A percentile compares a stretch with the other conserved stretches of the same genome.
Evolutionary conservation across 2,888 invertebrate genomes (phyloP).

Genomic region (Tyria jacobaeae): DNA sequence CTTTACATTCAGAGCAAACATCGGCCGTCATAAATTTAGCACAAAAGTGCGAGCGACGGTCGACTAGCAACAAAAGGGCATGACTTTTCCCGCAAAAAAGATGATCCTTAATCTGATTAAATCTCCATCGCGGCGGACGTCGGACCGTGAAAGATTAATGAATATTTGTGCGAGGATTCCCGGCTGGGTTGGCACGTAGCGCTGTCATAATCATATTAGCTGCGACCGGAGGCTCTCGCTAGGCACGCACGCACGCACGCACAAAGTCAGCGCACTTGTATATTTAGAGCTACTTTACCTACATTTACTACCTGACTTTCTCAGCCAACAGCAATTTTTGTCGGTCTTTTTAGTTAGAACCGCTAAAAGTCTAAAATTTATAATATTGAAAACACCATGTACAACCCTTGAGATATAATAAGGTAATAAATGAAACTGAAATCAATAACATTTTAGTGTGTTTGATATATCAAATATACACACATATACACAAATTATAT

Average conservation of each 20-base stretch:
- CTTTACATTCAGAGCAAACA: slow-evolving; percentile 83
- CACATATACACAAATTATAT: too few species aligned
- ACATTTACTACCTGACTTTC: slow-evolving; percentile 9
- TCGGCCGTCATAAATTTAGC: slow-evolving; percentile 82
- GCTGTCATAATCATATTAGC: slow-evolving; percentile 86
- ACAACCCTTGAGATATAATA: neutral
- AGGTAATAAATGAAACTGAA: neutral
- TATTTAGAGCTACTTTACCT: slow-evolving; percentile 46
- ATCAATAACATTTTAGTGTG: slow-evolving; percentile 37
- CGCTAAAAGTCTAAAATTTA: too few species aligned
- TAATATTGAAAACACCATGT: slow-evolving; percentile 21
- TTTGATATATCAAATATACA: too few species aligned
- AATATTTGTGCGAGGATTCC: slow-evolving; percentile 86
- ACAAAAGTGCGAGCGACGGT: slow-evolving; percentile 83
- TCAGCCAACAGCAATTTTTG: neutral
- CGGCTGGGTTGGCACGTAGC: slow-evolving; percentile 85
- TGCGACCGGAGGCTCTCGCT: slow-evolving; percentile 74
- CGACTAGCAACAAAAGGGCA: slow-evolving; percentile 84
- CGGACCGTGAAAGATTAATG: slow-evolving; percentile 87
- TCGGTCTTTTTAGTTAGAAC: neutral
- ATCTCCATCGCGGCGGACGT: slow-evolving; percentile 86
- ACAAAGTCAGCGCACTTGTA: slow-evolving; percentile 53
- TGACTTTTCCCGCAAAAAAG: slow-evolving; percentile 85
- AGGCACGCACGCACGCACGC: slow-evolving; percentile 79
- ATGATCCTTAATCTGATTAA: slow-evolving; percentile 87